These are phyloP conservation scores for Entomobrya proxima DNA, from an alignment of 2,888 invertebrate genomes.

Conservation along the genomic window DNA sequence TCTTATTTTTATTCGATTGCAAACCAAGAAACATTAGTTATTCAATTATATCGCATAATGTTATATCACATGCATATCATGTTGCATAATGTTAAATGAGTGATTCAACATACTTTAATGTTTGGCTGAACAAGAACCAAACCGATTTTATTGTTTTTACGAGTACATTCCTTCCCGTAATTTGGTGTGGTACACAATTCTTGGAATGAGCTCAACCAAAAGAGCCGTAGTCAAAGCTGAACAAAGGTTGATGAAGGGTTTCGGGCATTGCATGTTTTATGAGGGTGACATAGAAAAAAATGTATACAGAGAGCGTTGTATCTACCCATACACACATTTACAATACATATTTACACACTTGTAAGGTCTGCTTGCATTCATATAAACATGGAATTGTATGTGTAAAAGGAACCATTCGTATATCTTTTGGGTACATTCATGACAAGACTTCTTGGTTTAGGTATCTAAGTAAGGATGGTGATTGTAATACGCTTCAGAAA, in stretches of 20 bases:
- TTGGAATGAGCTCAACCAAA: conserved; percentile 48
- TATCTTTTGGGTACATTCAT: conserved; percentile 35
- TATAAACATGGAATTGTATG: neutral
- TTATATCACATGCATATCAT: conserved; percentile 7
- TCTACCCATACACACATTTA: neutral
- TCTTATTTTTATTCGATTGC: neutral
- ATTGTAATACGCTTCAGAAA: neutral
- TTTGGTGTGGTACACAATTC: conserved; percentile 20
- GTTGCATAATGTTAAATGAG: neutral
- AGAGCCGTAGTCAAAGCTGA: conserved; percentile 28
- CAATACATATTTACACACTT: neutral
- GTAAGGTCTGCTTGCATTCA: neutral
- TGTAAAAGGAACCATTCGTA: neutral
- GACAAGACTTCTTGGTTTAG: neutral
- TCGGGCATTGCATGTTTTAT: conserved; percentile 53
- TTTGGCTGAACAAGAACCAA: conserved; percentile 20
- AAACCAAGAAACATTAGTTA: neutral
- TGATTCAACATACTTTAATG: conserved; percentile 4
- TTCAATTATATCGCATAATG: neutral
- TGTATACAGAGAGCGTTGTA: neutral
- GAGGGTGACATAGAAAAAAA: conserved; percentile 65
- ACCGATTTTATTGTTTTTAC: conserved; percentile 28
- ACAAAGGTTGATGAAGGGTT: conserved; percentile 62
- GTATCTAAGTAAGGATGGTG: conserved; percentile 18
- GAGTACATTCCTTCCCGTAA: conserved; percentile 32